These are phyloP conservation scores for Trilocha varians DNA, from an alignment of 2,888 invertebrate species.

Conservation along the genomic window DNA sequence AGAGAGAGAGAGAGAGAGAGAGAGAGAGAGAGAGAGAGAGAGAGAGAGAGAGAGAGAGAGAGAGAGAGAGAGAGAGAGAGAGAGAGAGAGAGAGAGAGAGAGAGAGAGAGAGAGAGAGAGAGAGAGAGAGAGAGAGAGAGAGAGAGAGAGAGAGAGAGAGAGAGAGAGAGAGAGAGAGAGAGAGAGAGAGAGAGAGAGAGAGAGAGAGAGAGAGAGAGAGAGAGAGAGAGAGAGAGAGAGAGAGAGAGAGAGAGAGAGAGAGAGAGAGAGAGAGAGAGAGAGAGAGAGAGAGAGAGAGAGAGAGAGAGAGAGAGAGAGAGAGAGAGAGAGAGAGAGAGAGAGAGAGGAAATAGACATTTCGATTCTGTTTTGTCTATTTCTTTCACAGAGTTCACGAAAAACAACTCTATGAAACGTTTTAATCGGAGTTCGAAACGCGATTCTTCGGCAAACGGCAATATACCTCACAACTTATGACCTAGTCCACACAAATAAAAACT, in stretches of 20 bases:
- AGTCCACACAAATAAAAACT: no score
- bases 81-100: slow-evolving; percentile 2
- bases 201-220: slow-evolving; percentile 1
- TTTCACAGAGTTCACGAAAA: no score
- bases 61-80: slow-evolving; percentile 3
- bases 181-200: slow-evolving; percentile 3
- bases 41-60: slow-evolving; percentile 2
- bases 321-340: slow-evolving; percentile 1
- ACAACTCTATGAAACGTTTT: no score
- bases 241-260: slow-evolving; percentile 2
- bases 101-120: slow-evolving; percentile 2
- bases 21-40: slow-evolving; percentile 2
- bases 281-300: slow-evolving; percentile 1
- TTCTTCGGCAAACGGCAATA: no score
- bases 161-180: slow-evolving; percentile 2
- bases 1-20: no score
- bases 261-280: slow-evolving; percentile 2
- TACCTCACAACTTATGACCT: no score
- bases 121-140: slow-evolving; percentile 3
- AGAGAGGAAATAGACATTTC: no score
- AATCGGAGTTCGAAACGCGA: no score
- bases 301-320: slow-evolving; percentile 2
- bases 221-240: slow-evolving; percentile 3
- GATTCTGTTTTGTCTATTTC: no score
- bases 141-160: slow-evolving; percentile 1